Evolutionary conservation across 1,140 invertebrate species (phyloP), one percentile per base, ranked within the genome.

Genomic region (Protaetia brevitarsis): DNA sequence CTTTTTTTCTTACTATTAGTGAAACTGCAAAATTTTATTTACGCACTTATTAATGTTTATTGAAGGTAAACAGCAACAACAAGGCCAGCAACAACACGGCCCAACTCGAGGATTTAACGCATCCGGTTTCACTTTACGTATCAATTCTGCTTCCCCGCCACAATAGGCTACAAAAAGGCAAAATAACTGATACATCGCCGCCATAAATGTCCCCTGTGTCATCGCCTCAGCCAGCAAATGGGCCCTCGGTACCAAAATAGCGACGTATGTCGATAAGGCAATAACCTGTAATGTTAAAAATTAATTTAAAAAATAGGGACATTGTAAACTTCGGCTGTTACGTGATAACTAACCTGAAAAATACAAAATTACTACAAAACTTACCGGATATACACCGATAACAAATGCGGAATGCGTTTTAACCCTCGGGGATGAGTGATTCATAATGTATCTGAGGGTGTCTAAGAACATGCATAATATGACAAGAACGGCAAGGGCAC

Each of bases 61-160:
- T 31, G 78, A 75, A 6, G 86, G 86, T 57, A 86, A 71, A 13
- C 82, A 76, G 27, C 65, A 75, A 68, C 85, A 87, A 70, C 85
- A 87, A 0, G 85, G 85, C 81, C 82, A 86, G 67, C 85, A 87
- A 68, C 86, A 88, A 70, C 85, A 86, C 2, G 86, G 86, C 16
- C 79, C 77, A 3, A 85, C 84, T 68, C 82, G 77, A 0, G 83
- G 78, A 70, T 82, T 82, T 51, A 87, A 72, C 2, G 78, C 76
- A 60, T 78, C 71, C 62, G 81, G 78, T 66, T 81, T 79, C 0
- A 80, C 76, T 66, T 76, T 83, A 74, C 81, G 79, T 16, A 86
- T 79, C 3, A 87, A 72, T 72, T 84, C 79, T 11, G 82, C 81
- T 62, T 81, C 77, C 0, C 86, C 86, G 0, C 85, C 86, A 56